Evolutionary conservation across 1,140 invertebrate species (phyloP).

Genomic region (Micrasema longulum): DNA sequence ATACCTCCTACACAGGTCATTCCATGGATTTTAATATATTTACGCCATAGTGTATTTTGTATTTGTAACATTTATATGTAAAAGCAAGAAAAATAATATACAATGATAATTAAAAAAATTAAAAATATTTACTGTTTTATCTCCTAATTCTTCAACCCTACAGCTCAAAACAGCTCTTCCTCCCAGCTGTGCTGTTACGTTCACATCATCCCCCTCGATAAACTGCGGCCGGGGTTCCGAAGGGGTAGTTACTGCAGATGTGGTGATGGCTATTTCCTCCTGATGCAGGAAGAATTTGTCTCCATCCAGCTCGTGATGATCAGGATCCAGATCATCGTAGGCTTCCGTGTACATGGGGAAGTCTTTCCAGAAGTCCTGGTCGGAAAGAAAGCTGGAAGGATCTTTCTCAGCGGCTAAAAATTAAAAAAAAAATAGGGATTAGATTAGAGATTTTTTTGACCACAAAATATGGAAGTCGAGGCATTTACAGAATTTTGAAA

Average conservation of each 20-base stretch:
- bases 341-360: conserved; percentile 49
- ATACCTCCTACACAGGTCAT: too few species aligned
- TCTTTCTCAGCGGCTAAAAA: conserved; percentile 9
- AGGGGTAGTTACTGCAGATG: conserved; percentile 49
- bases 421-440: too few species aligned
- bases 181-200: conserved; percentile 74
- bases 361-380: conserved; percentile 48
- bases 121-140: conserved; percentile 71
- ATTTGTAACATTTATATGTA: too few species aligned
- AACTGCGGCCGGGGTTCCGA: conserved; percentile 70
- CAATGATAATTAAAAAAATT: neutral
- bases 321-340: conserved; percentile 43
- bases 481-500: too few species aligned
- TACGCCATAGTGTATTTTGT: too few species aligned
- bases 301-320: conserved; percentile 31
- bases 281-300: neutral
- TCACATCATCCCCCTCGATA: conserved; percentile 66
- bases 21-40: too few species aligned
- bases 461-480: too few species aligned
- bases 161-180: conserved; percentile 74
- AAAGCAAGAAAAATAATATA: too few species aligned
- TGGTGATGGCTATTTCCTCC: neutral
- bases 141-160: conserved; percentile 72
- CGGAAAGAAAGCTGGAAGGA: conserved; percentile 24
- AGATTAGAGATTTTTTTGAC: too few species aligned